phyloP scores from a whole-genome alignment of 2,888 invertebrate species.

The Hyposoter didymator region DNA sequence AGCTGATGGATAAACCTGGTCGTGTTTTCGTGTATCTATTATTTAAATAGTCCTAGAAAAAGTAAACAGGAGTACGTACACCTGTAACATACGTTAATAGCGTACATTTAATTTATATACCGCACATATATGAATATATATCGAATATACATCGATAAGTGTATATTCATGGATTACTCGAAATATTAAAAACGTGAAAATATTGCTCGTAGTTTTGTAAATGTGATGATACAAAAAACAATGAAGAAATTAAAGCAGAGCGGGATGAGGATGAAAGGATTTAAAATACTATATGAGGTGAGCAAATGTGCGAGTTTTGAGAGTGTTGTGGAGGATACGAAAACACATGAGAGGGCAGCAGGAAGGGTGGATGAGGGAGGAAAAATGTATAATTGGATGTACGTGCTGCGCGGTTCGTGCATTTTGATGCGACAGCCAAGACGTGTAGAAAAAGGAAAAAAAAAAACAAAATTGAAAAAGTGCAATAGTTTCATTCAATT shows the following conservation, averaged over 20 bases:
- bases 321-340: slow-evolving; percentile 36
- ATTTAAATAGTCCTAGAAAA: slow-evolving; percentile 14
- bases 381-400: slow-evolving; percentile 18
- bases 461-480: neutral
- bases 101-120: slow-evolving; percentile 11
- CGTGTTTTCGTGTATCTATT: slow-evolving; percentile 31
- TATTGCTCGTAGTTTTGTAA: slow-evolving; percentile 66
- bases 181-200: slow-evolving; percentile 36
- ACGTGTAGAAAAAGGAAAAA: neutral
- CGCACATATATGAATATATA: slow-evolving; percentile 36
- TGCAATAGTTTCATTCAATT: neutral
- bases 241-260: slow-evolving; percentile 23
- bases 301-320: slow-evolving; percentile 27
- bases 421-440: neutral
- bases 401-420: slow-evolving; percentile 20
- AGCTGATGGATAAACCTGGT: slow-evolving; percentile 56
- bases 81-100: neutral
- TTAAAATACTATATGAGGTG: slow-evolving; percentile 15
- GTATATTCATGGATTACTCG: slow-evolving; percentile 66
- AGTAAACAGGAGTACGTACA: slow-evolving; percentile 38
- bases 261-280: slow-evolving; percentile 17
- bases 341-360: neutral
- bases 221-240: slow-evolving; percentile 30
- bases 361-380: neutral
- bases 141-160: slow-evolving; percentile 57